Percentiles rank a stretch among this genome's conserved stretches.
Evolutionary conservation across 2,888 invertebrate genomes (phyloP).

Genomic region (Mimachlamys varia): DNA sequence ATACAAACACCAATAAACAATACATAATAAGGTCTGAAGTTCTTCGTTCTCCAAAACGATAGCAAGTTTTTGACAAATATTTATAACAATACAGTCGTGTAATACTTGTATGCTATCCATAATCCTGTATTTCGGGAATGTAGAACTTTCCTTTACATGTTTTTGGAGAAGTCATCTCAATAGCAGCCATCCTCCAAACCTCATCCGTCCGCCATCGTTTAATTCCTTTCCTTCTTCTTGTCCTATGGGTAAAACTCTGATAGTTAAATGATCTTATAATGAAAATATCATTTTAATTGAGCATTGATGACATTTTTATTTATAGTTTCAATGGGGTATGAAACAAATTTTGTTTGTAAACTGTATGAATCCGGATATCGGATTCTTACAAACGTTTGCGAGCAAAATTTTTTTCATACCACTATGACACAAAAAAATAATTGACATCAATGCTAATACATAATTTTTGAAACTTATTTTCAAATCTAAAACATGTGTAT

Average conservation of each 20-base stretch:
- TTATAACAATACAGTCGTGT: not conserved
- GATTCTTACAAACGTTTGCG: no score
- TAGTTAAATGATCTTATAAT: not conserved
- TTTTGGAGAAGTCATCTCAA: not conserved
- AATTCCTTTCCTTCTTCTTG: conserved; percentile 5
- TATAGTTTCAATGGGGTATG: no score
- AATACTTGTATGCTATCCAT: not conserved
- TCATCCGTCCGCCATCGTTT: not conserved
- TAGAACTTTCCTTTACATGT: not conserved
- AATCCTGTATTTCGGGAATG: conserved; percentile 7
- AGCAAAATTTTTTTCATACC: no score
- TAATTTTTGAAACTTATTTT: no score
- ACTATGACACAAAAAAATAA: no score
- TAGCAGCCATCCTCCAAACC: not conserved
- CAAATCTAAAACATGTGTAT: no score
- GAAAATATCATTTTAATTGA: no score
- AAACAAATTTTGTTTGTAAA: no score
- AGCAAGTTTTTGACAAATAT: not conserved
- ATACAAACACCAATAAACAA: not conserved
- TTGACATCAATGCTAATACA: no score
- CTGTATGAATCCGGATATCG: no score
- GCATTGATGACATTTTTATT: no score
- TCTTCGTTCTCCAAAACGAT: not conserved
- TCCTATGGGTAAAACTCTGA: not conserved
- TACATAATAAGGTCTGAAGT: not conserved